Percentiles rank a stretch among this genome's conserved stretches.
Evolutionary conservation across 2,113 vertebrate genomes (phyloP).

Genomic region (Ctenodactylus gundi): DNA sequence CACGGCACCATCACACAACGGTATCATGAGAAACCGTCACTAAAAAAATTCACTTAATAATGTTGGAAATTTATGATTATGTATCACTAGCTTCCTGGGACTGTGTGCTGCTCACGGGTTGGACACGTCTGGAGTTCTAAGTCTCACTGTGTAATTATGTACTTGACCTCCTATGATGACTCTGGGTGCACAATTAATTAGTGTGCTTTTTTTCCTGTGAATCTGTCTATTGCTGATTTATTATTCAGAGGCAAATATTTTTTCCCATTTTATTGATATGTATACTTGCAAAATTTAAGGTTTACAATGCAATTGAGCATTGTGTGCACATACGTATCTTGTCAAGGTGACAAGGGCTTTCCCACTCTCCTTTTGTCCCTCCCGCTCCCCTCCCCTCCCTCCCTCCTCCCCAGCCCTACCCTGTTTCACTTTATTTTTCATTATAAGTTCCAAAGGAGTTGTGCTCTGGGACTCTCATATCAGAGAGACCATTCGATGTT

Average conservation of each 20-base stretch:
- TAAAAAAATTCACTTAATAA: background rate
- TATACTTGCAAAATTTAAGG: no score
- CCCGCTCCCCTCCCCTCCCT: no score
- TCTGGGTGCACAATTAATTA: background rate
- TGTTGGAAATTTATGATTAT: background rate
- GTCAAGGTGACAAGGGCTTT: no score
- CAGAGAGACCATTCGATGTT: no score
- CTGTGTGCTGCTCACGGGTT: background rate
- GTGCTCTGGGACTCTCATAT: no score
- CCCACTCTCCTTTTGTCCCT: no score
- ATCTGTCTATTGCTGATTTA: background rate
- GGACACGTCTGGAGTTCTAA: background rate
- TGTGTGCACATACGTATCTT: no score
- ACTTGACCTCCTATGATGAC: background rate
- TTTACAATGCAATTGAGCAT: no score
- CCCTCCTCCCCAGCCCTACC: no score
- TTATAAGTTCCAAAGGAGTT: no score
- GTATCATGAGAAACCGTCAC: background rate
- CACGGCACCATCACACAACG: background rate
- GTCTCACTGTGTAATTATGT: background rate
- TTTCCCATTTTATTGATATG: no score
- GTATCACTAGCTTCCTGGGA: background rate
- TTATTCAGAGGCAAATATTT: background rate
- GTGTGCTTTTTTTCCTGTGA: background rate
- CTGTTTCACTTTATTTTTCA: no score